phyloP scores from a whole-genome alignment of 2,888 invertebrate species.

The Polydrusus cervinus region DNA sequence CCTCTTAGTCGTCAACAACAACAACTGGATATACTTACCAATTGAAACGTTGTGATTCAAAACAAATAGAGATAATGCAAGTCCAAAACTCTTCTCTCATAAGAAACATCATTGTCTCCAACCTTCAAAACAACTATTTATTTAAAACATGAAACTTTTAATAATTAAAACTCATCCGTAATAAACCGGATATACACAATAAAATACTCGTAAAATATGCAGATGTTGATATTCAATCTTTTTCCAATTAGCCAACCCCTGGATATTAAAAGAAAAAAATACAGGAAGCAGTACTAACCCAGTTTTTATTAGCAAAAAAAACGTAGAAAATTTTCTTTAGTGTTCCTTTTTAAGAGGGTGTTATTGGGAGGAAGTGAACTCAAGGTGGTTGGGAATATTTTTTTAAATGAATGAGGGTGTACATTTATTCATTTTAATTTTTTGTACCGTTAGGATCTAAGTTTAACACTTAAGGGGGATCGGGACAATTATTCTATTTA shows the following conservation, averaged over 20 bases:
- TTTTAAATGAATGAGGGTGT: not conserved
- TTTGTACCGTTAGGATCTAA: not conserved
- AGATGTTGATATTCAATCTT: conserved; percentile 38
- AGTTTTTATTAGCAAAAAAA: conserved; percentile 33
- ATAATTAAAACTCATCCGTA: conserved; percentile 1
- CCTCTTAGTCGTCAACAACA: no score
- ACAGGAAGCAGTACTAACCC: conserved; percentile 50
- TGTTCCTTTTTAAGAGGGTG: conserved; percentile 16
- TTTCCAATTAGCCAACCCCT: conserved; percentile 43
- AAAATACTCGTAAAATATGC: conserved; percentile 18
- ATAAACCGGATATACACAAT: conserved; percentile 28
- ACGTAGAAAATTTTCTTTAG: conserved; percentile 18
- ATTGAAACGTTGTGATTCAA: no score
- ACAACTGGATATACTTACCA: no score
- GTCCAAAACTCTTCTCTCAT: no score
- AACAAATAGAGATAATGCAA: no score
- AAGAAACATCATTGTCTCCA: no score
- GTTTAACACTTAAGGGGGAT: not conserved
- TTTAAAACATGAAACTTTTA: not conserved
- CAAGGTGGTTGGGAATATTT: conserved; percentile 37
- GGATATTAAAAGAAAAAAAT: conserved; percentile 14
- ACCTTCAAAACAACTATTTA: not conserved
- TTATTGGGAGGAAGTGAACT: conserved; percentile 20
- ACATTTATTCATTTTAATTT: not conserved
- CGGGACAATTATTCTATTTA: no score